Evolutionary conservation across 2,888 invertebrate genomes (phyloP), one percentile per base, ranked within the genome.

Genomic region (Oscheius myriophilus): DNA sequence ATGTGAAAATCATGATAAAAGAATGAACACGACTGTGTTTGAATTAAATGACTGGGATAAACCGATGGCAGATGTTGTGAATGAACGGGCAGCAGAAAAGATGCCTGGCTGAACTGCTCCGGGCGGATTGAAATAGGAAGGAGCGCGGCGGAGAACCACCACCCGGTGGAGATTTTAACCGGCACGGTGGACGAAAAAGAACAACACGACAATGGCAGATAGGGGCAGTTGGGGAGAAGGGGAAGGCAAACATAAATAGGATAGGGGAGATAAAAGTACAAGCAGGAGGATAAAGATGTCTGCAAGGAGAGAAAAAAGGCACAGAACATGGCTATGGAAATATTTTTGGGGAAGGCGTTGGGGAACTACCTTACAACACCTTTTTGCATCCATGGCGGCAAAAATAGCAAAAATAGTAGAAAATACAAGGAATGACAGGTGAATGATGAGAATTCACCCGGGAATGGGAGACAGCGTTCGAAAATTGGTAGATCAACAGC

Each of bases 71-170:
- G 33, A 33, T 33, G 33, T 33, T 33, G 33, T 33, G 33, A 33
- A 33, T 33, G 33, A 33, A 33, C 33, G 33, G 33, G 33, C 33
- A 33, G 33, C 33, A 33, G 33, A 33, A 33, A 33, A 33, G 33
- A 6, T 33, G 33, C 33, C 33, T 33, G 9, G 33, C 33, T 33
- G 61, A 49, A 61, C 61, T 61, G 46, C 61, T 46, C 61, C 23
- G 61, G 61, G 46, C 61, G 61, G 61, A 61, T 61, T 61, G 61
- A 61, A 61, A 61, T 61, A 61, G 33, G 53, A 21, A 23, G 18
- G 54, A 43, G n/a, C 25, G 41, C 41, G 61, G 33, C 46, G 61
- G 61, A 61, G 33, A 61, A 61, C 61, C 61, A 61, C 61, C 61
- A 61, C 46, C 49, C 61, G 57, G 57, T 21, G 53, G 42, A n/a